phyloP scores from a whole-genome alignment of 2,797 vertebrate genomes.

The Natrix natrix region DNA sequence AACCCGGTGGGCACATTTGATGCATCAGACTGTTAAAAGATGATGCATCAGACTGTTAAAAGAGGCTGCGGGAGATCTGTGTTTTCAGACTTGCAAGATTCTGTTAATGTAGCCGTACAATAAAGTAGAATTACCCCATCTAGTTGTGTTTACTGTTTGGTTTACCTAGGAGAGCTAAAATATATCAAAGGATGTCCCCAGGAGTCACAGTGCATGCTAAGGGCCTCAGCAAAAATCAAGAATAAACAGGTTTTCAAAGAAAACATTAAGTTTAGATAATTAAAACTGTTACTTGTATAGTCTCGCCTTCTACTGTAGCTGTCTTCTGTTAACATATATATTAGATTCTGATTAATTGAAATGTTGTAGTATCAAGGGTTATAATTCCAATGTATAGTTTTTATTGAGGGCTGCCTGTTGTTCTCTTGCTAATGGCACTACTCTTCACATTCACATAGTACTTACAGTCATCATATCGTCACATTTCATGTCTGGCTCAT shows the following conservation, averaged over 20 bases:
- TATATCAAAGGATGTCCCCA: neutral
- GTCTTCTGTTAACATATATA: neutral
- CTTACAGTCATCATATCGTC: slow-evolving; percentile 99
- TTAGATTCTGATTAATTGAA: neutral
- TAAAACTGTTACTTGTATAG: neutral
- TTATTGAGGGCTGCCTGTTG: neutral
- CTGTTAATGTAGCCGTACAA: neutral
- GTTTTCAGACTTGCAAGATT: neutral
- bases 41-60: neutral
- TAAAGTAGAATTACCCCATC: neutral
- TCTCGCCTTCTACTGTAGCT: neutral
- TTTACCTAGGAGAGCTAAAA: neutral
- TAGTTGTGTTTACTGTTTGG: neutral
- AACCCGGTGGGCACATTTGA: too few species aligned
- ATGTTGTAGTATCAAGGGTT: neutral
- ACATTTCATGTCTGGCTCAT: slow-evolving; percentile 98
- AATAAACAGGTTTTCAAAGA: neutral
- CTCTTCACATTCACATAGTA: neutral
- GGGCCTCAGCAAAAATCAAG: neutral
- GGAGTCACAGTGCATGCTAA: neutral
- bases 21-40: too few species aligned
- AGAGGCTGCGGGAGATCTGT: neutral
- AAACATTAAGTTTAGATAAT: neutral
- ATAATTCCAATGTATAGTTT: neutral
- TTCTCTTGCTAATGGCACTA: neutral